Evolutionary conservation across 2,113 vertebrate species (phyloP).

Genomic region (Hoplias malabaricus): DNA sequence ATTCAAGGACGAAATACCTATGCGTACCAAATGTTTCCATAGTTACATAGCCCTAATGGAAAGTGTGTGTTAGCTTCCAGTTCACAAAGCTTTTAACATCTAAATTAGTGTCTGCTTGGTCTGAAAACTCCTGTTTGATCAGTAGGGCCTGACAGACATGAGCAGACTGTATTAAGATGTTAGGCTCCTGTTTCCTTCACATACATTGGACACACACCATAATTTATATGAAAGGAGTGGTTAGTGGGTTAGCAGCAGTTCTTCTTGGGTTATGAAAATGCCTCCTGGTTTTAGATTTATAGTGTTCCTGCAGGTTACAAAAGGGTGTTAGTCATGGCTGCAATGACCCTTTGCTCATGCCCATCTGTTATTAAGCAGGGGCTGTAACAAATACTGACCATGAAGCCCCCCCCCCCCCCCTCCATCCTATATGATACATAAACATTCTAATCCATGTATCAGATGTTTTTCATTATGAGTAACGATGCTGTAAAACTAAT

Average conservation of each 20-base stretch:
- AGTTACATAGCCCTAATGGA: neutral
- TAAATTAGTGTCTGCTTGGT: no score
- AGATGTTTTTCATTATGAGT: no score
- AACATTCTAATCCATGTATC: no score
- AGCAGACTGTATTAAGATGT: slow-evolving; percentile 8
- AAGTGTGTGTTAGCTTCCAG: neutral
- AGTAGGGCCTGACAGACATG: neutral
- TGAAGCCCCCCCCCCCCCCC: no score
- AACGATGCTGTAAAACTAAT: no score
- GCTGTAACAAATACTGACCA: no score
- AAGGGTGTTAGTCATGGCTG: neutral
- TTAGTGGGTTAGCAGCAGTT: neutral
- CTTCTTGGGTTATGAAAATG: slow-evolving; percentile 11
- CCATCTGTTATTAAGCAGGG: neutral
- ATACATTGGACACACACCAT: slow-evolving; percentile 36
- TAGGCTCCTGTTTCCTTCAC: slow-evolving; percentile 26
- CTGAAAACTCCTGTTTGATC: neutral
- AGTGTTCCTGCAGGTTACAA: neutral
- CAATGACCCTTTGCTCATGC: neutral
- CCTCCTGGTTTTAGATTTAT: neutral
- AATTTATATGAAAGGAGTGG: slow-evolving; percentile 29
- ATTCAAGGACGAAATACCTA: no score
- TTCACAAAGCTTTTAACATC: neutral
- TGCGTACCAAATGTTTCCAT: neutral
- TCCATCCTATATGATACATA: no score